A percentile compares a stretch with the other conserved stretches of the same genome.
These are phyloP conservation scores for Micrastur ruficollis DNA, from an alignment of 2,797 vertebrate species.

Conservation along the genomic window DNA sequence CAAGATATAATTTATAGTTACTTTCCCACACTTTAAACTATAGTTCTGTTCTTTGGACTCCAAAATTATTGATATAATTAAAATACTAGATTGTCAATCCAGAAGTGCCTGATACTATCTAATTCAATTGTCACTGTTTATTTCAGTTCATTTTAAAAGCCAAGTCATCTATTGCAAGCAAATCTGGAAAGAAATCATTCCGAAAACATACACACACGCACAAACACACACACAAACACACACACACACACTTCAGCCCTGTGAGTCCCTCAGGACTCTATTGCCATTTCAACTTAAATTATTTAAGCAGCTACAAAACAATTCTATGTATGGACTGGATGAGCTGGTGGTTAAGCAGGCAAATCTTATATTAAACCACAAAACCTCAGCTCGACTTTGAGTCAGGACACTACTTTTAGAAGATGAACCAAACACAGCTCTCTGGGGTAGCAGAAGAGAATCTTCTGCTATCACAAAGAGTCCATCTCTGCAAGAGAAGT, in stretches of 20 bases:
- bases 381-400: not conserved
- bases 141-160: not conserved
- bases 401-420: not conserved
- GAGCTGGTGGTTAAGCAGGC: not conserved
- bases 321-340: not conserved
- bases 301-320: not conserved
- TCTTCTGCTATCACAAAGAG: not conserved
- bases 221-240: not conserved
- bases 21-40: conserved; percentile 46
- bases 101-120: conserved; percentile 4
- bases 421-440: not conserved
- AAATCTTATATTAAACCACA: not conserved
- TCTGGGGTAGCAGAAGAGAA: not conserved
- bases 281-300: not conserved
- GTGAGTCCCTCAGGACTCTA: not conserved
- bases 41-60: not conserved
- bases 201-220: not conserved
- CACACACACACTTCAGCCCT: not conserved
- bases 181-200: not conserved
- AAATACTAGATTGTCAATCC: not conserved
- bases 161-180: not conserved
- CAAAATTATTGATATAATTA: conserved; percentile 23
- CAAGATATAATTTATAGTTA: conserved; percentile 52
- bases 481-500: not conserved
- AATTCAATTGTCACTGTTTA: conserved; percentile 10